Evolutionary conservation across 1,140 invertebrate species (phyloP).

Genomic region (Calycopis cecrops): DNA sequence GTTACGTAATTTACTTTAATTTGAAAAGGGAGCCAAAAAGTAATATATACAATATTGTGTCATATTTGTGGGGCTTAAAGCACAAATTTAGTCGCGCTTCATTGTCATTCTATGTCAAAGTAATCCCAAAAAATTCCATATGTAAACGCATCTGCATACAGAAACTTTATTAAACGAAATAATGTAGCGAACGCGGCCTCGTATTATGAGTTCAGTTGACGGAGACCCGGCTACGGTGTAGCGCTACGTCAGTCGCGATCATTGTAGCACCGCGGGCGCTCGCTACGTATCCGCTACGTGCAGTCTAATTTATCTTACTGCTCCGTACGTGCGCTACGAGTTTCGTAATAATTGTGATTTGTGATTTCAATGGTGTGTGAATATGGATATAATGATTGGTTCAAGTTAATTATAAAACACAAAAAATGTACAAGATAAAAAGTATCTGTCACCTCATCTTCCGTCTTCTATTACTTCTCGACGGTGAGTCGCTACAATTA

Average conservation of each 20-base stretch:
- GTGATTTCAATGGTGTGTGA: slow-evolving; percentile 16
- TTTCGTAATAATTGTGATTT: slow-evolving; percentile 16
- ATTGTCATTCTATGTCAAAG: slow-evolving; percentile 13
- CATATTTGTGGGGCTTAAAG: slow-evolving; percentile 1
- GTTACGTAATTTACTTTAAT: slow-evolving; percentile 21
- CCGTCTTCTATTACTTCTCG: slow-evolving; percentile 56
- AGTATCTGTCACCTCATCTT: slow-evolving; percentile 65
- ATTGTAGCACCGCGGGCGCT: slow-evolving; percentile 26
- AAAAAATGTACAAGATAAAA: slow-evolving; percentile 55
- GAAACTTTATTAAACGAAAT: slow-evolving; percentile 58
- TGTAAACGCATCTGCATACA: slow-evolving; percentile 44
- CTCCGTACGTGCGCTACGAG: slow-evolving; percentile 16
- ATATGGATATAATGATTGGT: slow-evolving; percentile 21
- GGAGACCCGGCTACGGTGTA: slow-evolving; percentile 33
- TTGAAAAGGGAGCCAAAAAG: slow-evolving; percentile 11
- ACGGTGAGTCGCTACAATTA: slow-evolving; percentile 42
- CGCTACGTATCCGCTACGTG: slow-evolving; percentile 26
- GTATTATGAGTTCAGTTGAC: too few species aligned
- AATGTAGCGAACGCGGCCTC: slow-evolving; percentile 41
- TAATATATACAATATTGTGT: not conserved
- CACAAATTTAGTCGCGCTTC: slow-evolving; percentile 9
- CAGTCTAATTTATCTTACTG: slow-evolving; percentile 20
- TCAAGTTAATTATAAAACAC: slow-evolving; percentile 27
- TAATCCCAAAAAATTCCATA: slow-evolving; percentile 38
- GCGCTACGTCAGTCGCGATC: slow-evolving; percentile 34